Base-by-base conservation (phyloP, 1,140 invertebrate genomes). In the Temnothorax curvispinosus region DNA sequence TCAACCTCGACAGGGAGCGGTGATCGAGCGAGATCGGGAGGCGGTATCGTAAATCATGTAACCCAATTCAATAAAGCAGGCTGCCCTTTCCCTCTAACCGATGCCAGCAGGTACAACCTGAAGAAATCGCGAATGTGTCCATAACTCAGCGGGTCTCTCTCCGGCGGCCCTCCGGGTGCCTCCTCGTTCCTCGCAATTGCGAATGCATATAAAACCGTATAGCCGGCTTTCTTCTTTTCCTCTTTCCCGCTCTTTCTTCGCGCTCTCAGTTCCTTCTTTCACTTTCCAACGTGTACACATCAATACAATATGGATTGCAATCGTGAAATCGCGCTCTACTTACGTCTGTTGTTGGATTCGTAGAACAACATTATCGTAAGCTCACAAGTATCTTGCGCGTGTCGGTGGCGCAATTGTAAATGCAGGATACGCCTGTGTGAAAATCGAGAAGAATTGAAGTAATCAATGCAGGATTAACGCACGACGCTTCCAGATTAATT, bases 1-100 rank as follows among this genome's bases (percentile, higher is more conserved):
- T 88, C 86, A 91, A 92, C 80, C 81, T 77, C 78, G 89, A 90
- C 89, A 91, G 84, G 77, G 89, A 91, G 87, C 58, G 77, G 74
- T 91, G 90, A 91, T 91, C 87, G 90, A 90, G 86, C 90, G 91
- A 90, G 91, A 90, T 92, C 89, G 80, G 84, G 76, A 87, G 77
- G 86, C 87, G 89, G 88, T 92, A 88, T 91, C 88, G 88, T 93
- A 93, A 93, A 93, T 94, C 93, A 94, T 93, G 93, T 86, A 94
- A 93, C 91, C 91, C 93, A 93, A 93, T 93, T 94, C 92, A 94
- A 94, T 94, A 94, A 93, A 93, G 92, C 91, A 94, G 89, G 58
- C 81, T 91, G 86, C 87, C 87, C 88, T 88, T 92, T 92, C 89
- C 91, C 75, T 91, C 69, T 88, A 89, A 88, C 86, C 87, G 84